Percentiles rank a stretch among this genome's conserved stretches.
Evolutionary conservation across 2,113 vertebrate genomes (phyloP).

Genomic region (Piaya cayana): DNA sequence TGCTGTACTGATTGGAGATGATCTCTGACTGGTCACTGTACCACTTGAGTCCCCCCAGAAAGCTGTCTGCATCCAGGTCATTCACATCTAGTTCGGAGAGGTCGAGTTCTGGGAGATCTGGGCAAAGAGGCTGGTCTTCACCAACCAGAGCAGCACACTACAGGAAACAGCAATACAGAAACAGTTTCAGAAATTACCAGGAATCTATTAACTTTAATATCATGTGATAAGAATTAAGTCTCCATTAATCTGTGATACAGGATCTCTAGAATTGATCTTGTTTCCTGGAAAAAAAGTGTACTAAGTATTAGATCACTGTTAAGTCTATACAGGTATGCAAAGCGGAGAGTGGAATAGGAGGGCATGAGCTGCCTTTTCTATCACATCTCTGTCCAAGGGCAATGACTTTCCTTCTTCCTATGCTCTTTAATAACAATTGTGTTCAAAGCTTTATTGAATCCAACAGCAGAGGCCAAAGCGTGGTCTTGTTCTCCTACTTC

Average conservation of each 20-base stretch:
- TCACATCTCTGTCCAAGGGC: neutral
- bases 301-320: neutral
- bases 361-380: neutral
- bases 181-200: constrained; percentile 56
- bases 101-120: constrained; percentile 98
- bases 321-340: neutral
- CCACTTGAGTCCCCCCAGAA: constrained; percentile 98
- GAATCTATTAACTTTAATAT: constrained; percentile 66
- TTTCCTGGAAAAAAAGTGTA: neutral
- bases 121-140: constrained; percentile 98
- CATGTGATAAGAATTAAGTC: constrained; percentile 70
- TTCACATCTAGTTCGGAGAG: constrained; percentile 99
- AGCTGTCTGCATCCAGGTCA: constrained; percentile 95
- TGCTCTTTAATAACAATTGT: neutral
- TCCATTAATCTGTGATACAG: constrained; percentile 50
- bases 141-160: constrained; percentile 99
- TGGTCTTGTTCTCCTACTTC: constrained; percentile 22
- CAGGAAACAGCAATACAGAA: constrained; percentile 30
- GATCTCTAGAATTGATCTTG: constrained; percentile 24
- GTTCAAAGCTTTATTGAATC: constrained; percentile 11
- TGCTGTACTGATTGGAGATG: constrained; percentile 97
- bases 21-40: constrained; percentile 99
- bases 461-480: constrained; percentile 8
- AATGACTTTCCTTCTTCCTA: neutral
- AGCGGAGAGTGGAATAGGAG: neutral